Evolutionary conservation across 2,888 invertebrate species (phyloP), one percentile per base, ranked within the genome.

Genomic region (Malthinus flaveolus): DNA sequence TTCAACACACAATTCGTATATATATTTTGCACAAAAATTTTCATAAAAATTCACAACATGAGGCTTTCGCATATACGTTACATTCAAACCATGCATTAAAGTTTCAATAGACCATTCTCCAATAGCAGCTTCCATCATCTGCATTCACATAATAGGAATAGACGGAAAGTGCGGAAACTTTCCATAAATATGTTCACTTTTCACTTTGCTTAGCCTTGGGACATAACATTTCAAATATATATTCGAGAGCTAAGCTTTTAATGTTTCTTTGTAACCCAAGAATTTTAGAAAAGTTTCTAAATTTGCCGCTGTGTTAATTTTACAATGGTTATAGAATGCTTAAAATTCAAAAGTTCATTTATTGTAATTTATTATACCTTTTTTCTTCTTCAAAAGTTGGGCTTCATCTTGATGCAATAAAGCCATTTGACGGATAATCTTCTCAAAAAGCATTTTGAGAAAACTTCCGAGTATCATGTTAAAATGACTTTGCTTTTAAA

Each of bases 181-280:
- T 67, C 64, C 66, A 69, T 67, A 70, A 67, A 69, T 69, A 64
- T 66, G 59, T 63, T 62, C 62, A 66, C 64, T 67, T 66, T 57
- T 65, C 68, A 62, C 67, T 66, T 68, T 67, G 66, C 65, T 56
- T 66, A 56, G 64, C 68, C 64, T 39, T 52, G 65, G 67, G 67
- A 64, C 61, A 59, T 50, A 23, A 35, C 32, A 37, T 47, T 50
- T 32, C 47, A 59, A 49, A 59, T 49, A 52, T 32, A 57, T 47
- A 35, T 51, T 51, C 47, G 42, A 42, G 10, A n/a, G 39, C 23
- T 8, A 42, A 42, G 42, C 50, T 51, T 57, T 57, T 57, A 57
- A 57, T 54, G 42, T 31, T 23, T 44, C 48, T 32, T 35, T 39
- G 9, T 10, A 49, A 35, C 13, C 10, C 35, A 33, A 23, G 12